Evolutionary conservation across 2,797 vertebrate genomes (phyloP), one percentile per base, ranked within the genome.

Genomic region (Pagetopsis macropterus): DNA sequence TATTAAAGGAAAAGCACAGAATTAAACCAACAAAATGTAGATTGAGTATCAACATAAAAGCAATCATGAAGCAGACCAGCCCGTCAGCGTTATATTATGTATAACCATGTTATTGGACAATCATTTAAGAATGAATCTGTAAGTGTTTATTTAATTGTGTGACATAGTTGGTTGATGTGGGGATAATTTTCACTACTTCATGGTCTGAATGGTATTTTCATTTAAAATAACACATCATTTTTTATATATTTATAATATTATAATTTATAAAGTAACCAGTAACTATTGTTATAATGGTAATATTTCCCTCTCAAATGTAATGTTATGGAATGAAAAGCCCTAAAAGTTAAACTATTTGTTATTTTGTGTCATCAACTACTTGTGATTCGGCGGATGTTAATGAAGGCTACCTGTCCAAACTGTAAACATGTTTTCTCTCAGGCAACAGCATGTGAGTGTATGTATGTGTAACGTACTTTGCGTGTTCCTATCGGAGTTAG

Each of bases 391-490:
- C 14, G 55, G 27, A 41, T 45, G 40, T 33, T 46, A 54, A 92
- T 95, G 94, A 95, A 96, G 95, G 14, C 21, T 10, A 31, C 94
- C 93, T 93, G 92, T 94, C 89, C 23, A 21, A 57, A 60, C 23
- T 68, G 6, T 1, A 37, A 59, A 63, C 44, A 70, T 23, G 15
- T 31, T 0, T 68, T 45, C 64, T 67, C 19, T 19, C 55, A n/a
- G 60, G 72, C 66, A 33, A 43, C 56, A 64, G 48, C 52, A 1
- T 49, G 37, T 11, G 21, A 60, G 19, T 68, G 19, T 81, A 72
- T 76, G 9, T 45, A 1, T 55, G 82, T 86, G 83, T 92, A 84
- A 85, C 84, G 86, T 87, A 86, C 80, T 75, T 55, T 65, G 40
- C 70, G 27, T 83, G 58, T 86, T 77, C 75, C 67, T 61, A 70